Evolutionary conservation across 1,140 invertebrate species (phyloP), one percentile per base, ranked within the genome.

Genomic region (Philotrypesis tridentata): DNA sequence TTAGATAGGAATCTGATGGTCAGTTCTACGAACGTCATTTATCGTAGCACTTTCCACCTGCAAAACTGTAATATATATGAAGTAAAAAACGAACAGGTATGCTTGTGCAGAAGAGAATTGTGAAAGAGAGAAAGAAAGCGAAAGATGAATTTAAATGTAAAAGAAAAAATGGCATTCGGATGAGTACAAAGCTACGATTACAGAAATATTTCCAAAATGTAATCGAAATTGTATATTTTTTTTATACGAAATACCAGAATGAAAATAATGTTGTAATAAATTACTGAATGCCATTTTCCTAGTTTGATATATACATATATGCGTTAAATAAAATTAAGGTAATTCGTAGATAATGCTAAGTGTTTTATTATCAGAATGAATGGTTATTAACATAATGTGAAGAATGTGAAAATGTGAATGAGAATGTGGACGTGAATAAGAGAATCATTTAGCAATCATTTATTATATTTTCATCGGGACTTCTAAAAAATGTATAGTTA

Each of bases 151-250:
- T 67, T 14, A 63, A 78, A 71, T 77, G 60, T 73, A 43, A 72
- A 31, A 14, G 63, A 37, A 25, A 90, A 92, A 92, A 91, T 92
- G 91, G 91, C 91, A 92, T 92, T 92, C 90, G 90, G 91, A 90
- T 87, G 37, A 92, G 90, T 92, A 92, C 91, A 92, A 92, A 91
- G 85, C 87, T 86, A 89, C 86, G 87, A 88, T 90, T 88, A 89
- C 85, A 87, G 85, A 88, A 63, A 89, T 87, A 86, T 89, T 90
- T 90, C 86, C 86, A 89, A 89, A 89, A 86, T 87, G 88, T 91
- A 92, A 88, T 91, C 88, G 88, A 91, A 91, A 92, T 92, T 92
- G 89, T 92, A 91, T 92, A 91, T 91, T 92, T 92, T 92, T 92
- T 91, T 91, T 92, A 92, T 91, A 90, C 72, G 67, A 55, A 79